Base-by-base conservation (phyloP, 2,888 invertebrate genomes). In the Tetheella fluctuosa region DNA sequence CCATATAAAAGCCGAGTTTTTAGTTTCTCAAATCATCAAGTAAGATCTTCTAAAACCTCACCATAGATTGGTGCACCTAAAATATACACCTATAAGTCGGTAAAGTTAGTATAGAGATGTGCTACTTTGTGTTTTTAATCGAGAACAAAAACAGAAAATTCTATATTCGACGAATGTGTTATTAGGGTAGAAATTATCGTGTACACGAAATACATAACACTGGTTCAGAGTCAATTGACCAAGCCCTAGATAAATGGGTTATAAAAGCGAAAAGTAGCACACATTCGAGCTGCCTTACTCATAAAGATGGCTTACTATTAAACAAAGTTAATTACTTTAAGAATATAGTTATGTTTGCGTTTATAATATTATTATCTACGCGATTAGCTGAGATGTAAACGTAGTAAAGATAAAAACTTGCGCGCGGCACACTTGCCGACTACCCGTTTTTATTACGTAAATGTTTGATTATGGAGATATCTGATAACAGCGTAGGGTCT, bases 381-480 rank as follows among this genome's bases (percentile, higher is more conserved):
- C 70, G 75, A 84, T 85, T 84, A 85, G 79, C 82, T 75, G 65
- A 66, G 68, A 69, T 64, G 76, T 73, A 71, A 74, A 69, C 71
- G 73, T 77, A 75, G 80, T 83, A 81, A 83, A 85, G 85, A 85
- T 85, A 80, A 74, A 70, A 65, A 39, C 59, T 54, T n/a, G 58
- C 34, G 62, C 64, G 71, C 68, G 53, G 56, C 28, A 61, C 65
- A 61, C 65, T 64, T 66, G 64, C 64, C 64, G 72, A 71, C 82
- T 78, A 76, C 77, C 73, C 68, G 78, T 76, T 77, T 81, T 81
- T 73, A 70, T 79, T 78, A 76, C 80, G 79, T 23, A 55, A 55
- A 55, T 55, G 55, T 55, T 55, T 55, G 20, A 55, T 30, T 2
- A 30, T 37, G 15, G 20, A 34, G 20, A 55, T 25, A 34, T 20